Evolutionary conservation across 2,888 invertebrate species (phyloP), one percentile per base, ranked within the genome.

Genomic region (Napeogenes inachia): DNA sequence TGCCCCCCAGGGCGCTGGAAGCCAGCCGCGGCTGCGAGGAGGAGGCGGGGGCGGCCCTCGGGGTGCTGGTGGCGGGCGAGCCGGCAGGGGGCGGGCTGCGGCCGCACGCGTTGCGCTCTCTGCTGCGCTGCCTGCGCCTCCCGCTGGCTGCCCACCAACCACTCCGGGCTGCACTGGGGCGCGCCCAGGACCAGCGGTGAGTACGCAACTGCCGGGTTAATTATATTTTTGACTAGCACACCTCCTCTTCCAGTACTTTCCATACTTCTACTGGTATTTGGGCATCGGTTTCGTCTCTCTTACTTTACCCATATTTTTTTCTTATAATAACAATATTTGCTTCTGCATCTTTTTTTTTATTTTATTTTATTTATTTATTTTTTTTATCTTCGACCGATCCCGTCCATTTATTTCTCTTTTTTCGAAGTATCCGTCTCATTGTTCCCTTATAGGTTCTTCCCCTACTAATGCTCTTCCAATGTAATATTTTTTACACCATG

Each of bases 1-100:
- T 2, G 13, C 13, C 4, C n/a, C n/a, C 0, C 70, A 89, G 89
- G 0, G 82, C 80, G 2, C 73, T 89, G 61, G 89, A 89, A 70
- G 79, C 75, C 70, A 83, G 81, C 32, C 85, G 81, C 76, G 89
- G 89, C 13, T 73, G 71, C 3, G 35, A 63, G 0, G 33, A 6
- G 1, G 33, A 6, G 2, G 63, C 80, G 21, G 63, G 72, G 57
- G 35, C 45, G 0, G 64, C 73, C 21, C 60, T 71, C 21, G 21
- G 21, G 21, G 21, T 21, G 21, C 21, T 21, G 21, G 21, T 21
- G 21, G 21, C 21, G 61, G 67, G 66, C 1, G 60, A 46, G 54
- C 66, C 45, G 66, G 71, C 60, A 65, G 45, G 38, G 30, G 78
- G 61, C 61, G 74, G 68, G n/a, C 70, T 70, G 63, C 60, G 66